A percentile compares a stretch with the other conserved stretches of the same genome.
Evolutionary conservation across 1,140 invertebrate genomes (phyloP).

Genomic region (Meloidogyne hapla): DNA sequence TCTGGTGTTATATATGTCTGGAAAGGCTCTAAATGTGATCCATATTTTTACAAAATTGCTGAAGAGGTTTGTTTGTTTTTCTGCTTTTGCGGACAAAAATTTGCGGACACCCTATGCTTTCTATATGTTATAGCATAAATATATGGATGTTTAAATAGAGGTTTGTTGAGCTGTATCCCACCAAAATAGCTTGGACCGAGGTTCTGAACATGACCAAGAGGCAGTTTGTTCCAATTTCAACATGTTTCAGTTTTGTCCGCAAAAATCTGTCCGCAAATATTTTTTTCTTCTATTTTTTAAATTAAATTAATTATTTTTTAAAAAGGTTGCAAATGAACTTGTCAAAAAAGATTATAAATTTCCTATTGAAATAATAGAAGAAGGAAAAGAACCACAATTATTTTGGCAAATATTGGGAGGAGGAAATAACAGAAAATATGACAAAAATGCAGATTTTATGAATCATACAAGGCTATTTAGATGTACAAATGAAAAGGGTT

Average conservation of each 20-base stretch:
- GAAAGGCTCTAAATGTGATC: constrained; percentile 84
- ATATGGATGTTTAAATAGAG: too few relatives aligned
- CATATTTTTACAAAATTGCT: constrained; percentile 81
- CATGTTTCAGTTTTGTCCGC: too few relatives aligned
- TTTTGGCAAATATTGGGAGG: constrained; percentile 95
- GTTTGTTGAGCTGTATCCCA: too few relatives aligned
- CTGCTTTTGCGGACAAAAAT: constrained; percentile 59
- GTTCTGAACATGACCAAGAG: too few relatives aligned
- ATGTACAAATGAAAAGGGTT: constrained; percentile 98
- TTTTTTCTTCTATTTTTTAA: not conserved
- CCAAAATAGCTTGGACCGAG: too few relatives aligned
- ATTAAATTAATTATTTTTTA: constrained; percentile 25
- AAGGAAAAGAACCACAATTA: constrained; percentile 96
- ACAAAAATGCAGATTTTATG: constrained; percentile 86
- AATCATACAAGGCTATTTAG: constrained; percentile 89
- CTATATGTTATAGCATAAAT: too few relatives aligned
- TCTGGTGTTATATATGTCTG: constrained; percentile 95
- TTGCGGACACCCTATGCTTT: too few relatives aligned
- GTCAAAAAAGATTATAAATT: constrained; percentile 57
- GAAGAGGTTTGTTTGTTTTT: constrained; percentile 83
- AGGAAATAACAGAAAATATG: constrained; percentile 79
- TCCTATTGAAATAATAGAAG: constrained; percentile 77
- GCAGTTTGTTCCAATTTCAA: too few relatives aligned
- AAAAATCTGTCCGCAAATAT: too few relatives aligned
- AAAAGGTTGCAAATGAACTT: constrained; percentile 58